Evolutionary conservation across 2,113 vertebrate genomes (phyloP).

Genomic region (Solenodon paradoxus): DNA sequence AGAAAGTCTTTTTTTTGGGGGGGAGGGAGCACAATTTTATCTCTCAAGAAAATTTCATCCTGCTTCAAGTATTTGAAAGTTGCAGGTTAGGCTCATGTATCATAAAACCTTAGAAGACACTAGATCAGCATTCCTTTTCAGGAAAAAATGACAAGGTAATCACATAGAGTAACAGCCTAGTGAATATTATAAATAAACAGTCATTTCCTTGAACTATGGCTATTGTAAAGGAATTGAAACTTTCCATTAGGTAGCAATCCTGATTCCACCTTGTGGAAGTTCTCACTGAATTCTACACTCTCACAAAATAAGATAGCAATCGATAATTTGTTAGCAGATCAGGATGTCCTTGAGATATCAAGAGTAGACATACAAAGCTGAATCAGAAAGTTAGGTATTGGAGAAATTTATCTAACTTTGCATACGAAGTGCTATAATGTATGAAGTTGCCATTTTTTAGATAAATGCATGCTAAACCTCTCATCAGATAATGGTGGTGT

Average conservation of each 20-base stretch:
- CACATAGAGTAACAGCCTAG: not conserved
- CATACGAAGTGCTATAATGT: not conserved
- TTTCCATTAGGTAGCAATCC: not conserved
- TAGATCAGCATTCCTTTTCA: not conserved
- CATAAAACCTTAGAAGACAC: not conserved
- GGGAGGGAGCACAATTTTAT: not conserved
- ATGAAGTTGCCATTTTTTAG: not conserved
- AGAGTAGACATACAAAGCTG: not conserved
- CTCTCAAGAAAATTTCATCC: constrained; percentile 6
- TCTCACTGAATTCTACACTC: not conserved
- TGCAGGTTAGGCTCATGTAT: not conserved
- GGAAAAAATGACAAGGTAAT: not conserved
- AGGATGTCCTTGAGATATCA: not conserved
- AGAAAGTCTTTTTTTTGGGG: not conserved
- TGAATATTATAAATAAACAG: not conserved
- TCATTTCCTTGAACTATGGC: not conserved
- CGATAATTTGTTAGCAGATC: not conserved
- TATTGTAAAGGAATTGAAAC: not conserved
- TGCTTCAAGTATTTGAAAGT: constrained; percentile 29
- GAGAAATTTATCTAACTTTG: not conserved
- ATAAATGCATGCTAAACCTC: not conserved
- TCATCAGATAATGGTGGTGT: not conserved
- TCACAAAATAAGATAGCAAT: not conserved
- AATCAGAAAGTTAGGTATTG: not conserved
- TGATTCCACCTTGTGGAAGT: not conserved